phyloP scores from a whole-genome alignment of 2,113 vertebrate species.

The Dinomys branickii region DNA sequence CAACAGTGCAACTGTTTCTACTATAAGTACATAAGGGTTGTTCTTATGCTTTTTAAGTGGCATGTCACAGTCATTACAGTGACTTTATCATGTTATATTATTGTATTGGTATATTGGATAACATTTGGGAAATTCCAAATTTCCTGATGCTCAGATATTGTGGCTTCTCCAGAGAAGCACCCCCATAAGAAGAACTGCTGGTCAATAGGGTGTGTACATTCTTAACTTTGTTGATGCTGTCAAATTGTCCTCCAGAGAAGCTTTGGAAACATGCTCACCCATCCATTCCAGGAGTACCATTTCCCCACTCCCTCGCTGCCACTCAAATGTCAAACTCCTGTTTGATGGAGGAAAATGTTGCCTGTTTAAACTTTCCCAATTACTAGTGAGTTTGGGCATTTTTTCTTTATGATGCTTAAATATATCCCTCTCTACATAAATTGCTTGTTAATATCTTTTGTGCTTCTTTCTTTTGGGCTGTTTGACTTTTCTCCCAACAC shows the following conservation, averaged over 20 bases:
- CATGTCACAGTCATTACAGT: background rate
- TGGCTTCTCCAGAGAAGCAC: background rate
- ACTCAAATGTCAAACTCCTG: background rate
- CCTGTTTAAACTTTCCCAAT: background rate
- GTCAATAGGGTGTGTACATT: background rate
- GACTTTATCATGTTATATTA: background rate
- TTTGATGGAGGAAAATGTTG: background rate
- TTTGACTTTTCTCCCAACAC: conserved; percentile 28
- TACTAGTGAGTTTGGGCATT: background rate
- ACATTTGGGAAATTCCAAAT: background rate
- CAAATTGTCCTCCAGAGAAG: background rate
- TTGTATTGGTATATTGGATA: accelerated
- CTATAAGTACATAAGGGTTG: accelerated
- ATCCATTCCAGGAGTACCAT: background rate
- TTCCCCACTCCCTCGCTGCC: background rate
- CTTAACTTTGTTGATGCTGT: background rate
- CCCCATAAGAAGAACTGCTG: background rate
- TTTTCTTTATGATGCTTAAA: background rate
- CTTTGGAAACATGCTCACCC: background rate
- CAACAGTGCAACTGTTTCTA: too few species aligned
- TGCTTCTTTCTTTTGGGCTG: background rate
- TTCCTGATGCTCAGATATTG: accelerated
- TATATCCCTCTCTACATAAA: background rate
- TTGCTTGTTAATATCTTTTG: background rate
- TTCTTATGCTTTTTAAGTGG: background rate